These are phyloP conservation scores for Typhlomys cinereus DNA, from an alignment of 2,113 vertebrate species.

Conservation along the genomic window DNA sequence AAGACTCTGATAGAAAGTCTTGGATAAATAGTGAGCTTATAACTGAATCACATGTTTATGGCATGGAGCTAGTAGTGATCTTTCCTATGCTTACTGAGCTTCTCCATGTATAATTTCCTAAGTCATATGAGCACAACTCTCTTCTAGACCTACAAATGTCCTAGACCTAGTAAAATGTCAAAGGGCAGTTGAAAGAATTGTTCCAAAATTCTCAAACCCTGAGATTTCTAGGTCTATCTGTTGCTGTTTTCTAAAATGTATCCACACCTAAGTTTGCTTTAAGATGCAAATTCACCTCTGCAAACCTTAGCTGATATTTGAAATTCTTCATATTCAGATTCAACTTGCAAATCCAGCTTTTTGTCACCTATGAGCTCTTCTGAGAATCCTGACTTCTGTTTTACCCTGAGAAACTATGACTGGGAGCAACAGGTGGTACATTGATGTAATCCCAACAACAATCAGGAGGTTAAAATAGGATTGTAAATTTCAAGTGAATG, in stretches of 20 bases:
- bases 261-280: background rate
- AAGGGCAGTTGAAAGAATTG: background rate
- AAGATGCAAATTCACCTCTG: background rate
- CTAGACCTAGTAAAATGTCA: background rate
- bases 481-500: background rate
- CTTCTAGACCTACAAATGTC: background rate
- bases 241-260: background rate
- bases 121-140: background rate
- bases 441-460: background rate
- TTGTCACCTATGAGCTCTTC: background rate
- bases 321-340: background rate
- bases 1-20: background rate
- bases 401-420: background rate
- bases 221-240: background rate
- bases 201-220: background rate
- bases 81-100: background rate
- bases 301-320: background rate
- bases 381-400: background rate
- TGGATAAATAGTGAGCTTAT: background rate
- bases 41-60: background rate
- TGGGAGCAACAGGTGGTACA: background rate
- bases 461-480: background rate
- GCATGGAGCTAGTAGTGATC: background rate
- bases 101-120: too few relatives aligned
- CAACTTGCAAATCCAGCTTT: background rate